These are phyloP conservation scores for Nemopilema nomurai DNA, from an alignment of 30 jellyfish, hydroid and myxozoan genomes.

Conservation along the genomic window DNA sequence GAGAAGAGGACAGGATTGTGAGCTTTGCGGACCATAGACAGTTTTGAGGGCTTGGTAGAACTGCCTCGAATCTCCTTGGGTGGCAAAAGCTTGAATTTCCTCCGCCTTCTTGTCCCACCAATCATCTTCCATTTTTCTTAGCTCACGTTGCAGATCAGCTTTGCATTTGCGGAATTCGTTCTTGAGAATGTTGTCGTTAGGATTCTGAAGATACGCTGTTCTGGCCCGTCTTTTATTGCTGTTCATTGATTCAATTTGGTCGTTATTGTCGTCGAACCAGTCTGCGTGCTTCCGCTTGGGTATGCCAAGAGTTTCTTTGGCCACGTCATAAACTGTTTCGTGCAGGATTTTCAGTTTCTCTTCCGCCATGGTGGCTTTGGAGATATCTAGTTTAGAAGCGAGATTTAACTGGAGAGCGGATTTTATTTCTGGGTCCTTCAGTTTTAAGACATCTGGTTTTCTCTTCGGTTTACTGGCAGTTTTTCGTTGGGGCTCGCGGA, in stretches of 20 bases:
- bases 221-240: not conserved
- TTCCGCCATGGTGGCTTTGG: not conserved
- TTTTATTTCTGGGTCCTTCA: not conserved
- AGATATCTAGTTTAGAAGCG: not conserved
- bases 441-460: not conserved
- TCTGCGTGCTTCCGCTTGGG: not conserved
- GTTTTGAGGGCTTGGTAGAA: not conserved
- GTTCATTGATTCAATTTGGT: slow-evolving; percentile 7
- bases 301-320: not conserved
- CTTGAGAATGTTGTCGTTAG: not conserved
- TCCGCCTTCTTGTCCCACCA: slow-evolving; percentile 31
- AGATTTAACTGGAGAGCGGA: too few relatives aligned
- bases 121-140: slow-evolving; percentile 29
- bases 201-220: not conserved
- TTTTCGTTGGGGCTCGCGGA: slow-evolving; percentile 4
- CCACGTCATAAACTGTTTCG: not conserved
- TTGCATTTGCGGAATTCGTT: not conserved
- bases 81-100: not conserved
- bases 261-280: not conserved
- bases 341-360: not conserved
- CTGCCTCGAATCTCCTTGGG: not conserved
- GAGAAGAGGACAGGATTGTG: not conserved
- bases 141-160: slow-evolving; percentile 6
- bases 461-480: not conserved
- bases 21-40: not conserved